Conservation (phyloP, 1,140 invertebrate genomes). For the Leguminivora glycinivorella region DNA sequence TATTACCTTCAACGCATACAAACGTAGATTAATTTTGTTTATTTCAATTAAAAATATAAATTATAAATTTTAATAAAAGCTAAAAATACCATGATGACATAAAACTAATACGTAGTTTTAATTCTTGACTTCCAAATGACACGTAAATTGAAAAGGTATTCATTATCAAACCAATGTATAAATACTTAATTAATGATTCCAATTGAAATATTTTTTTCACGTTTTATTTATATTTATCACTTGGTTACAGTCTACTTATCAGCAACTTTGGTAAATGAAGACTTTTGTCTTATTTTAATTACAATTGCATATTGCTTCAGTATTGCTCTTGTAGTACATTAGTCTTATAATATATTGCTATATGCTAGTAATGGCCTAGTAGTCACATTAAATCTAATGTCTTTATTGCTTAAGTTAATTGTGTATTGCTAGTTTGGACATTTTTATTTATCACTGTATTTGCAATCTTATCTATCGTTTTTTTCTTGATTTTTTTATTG, state of each 20-base stretch:
- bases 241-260: constrained; percentile 28
- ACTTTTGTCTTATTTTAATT: constrained; percentile 17
- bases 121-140: background rate
- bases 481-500: background rate
- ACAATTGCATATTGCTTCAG: constrained; percentile 51
- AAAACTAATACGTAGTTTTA: too few relatives aligned
- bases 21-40: too few relatives aligned
- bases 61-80: too few relatives aligned
- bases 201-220: constrained; percentile 16
- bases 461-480: constrained; percentile 29
- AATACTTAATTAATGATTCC: constrained; percentile 7
- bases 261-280: constrained; percentile 13
- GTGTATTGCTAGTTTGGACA: constrained; percentile 50
- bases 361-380: constrained; percentile 33
- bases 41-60: too few relatives aligned
- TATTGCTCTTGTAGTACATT: constrained; percentile 50
- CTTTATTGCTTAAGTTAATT: constrained; percentile 43
- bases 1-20: background rate
- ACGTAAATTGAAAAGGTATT: constrained; percentile 11
- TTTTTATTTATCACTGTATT: constrained; percentile 40
- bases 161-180: constrained; percentile 14
- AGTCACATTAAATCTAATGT: constrained; percentile 34
- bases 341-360: constrained; percentile 41
- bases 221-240: constrained; percentile 39
- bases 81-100: too few relatives aligned